Evolutionary conservation across 2,888 invertebrate genomes (phyloP), one percentile per base, ranked within the genome.

Genomic region (Drosophila ustulata): DNA sequence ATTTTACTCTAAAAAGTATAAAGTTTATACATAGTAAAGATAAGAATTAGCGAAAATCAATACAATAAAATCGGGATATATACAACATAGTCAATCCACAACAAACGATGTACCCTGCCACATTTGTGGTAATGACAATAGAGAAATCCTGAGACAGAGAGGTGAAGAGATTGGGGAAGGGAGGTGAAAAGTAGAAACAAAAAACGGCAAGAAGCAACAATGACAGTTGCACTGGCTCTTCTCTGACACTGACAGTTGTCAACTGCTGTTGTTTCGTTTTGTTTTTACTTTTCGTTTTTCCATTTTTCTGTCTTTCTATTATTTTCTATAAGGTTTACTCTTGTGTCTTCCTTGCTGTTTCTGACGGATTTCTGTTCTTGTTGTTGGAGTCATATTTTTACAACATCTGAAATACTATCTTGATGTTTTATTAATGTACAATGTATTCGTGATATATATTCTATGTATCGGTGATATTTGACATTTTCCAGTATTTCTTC

Each of bases 191-290:
- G 55, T 50, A 55, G 53, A 51, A 74, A 88, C 88, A 82, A 82
- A 82, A 70, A 80, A 84, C 82, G 84, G 82, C 82, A 88, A 83
- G 81, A 83, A 87, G 87, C 87, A 88, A 84, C 83, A 83, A 69
- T 88, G 79, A 87, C 89, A 88, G 79, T 83, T 81, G 89, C 79
- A 83, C 79, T 87, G 88, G 72, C 82, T 82, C 72, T 72, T 68
- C 59, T 58, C 70, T 75, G 88, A 82, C 82, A 78, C 78, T 89
- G 91, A 90, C 89, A 89, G 91, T 89, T 90, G 90, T 91, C 90
- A 91, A 90, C 89, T 89, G 78, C 82, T 90, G 88, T 82, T 89
- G 83, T 85, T 82, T 82, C 71, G 72, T 56, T 76, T 72, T 88
- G 67, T 85, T 78, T 69, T 59, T 81, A 18, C 65, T 57, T 52